Evolutionary conservation across 2,113 vertebrate species (phyloP).

Genomic region (Rousettus leschenaultii): DNA sequence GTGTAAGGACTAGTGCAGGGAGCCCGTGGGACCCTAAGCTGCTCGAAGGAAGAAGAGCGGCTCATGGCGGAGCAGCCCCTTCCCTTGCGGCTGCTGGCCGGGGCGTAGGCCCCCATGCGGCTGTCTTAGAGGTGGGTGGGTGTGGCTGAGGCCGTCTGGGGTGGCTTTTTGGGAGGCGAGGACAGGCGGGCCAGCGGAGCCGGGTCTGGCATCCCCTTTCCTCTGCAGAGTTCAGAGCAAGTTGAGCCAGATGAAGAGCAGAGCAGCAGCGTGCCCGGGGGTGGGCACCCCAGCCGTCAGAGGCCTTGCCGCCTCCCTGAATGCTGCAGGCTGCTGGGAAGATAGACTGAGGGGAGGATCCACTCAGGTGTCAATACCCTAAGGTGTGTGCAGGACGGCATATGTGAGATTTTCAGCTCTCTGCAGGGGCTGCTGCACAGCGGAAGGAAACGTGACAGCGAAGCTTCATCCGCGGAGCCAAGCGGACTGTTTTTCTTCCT

Average conservation of each 20-base stretch:
- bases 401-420: background rate
- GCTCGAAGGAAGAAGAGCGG: background rate
- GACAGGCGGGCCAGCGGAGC: background rate
- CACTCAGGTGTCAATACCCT: background rate
- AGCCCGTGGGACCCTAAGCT: background rate
- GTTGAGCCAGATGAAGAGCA: background rate
- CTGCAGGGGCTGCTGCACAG: background rate
- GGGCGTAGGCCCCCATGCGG: background rate
- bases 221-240: background rate
- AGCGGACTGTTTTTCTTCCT: background rate
- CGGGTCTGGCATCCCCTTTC: background rate
- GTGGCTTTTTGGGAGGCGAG: too few species aligned
- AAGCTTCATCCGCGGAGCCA: background rate
- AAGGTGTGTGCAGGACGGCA: background rate
- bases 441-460: background rate
- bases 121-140: background rate
- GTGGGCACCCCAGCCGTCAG: accelerated
- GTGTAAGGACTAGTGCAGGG: background rate
- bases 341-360: background rate
- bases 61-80: background rate
- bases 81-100: background rate
- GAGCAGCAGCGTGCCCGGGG: background rate
- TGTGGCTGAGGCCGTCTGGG: background rate
- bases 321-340: background rate
- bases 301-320: background rate